phyloP scores from a whole-genome alignment of 2,113 vertebrate species.

The Tachuris rubrigastra region DNA sequence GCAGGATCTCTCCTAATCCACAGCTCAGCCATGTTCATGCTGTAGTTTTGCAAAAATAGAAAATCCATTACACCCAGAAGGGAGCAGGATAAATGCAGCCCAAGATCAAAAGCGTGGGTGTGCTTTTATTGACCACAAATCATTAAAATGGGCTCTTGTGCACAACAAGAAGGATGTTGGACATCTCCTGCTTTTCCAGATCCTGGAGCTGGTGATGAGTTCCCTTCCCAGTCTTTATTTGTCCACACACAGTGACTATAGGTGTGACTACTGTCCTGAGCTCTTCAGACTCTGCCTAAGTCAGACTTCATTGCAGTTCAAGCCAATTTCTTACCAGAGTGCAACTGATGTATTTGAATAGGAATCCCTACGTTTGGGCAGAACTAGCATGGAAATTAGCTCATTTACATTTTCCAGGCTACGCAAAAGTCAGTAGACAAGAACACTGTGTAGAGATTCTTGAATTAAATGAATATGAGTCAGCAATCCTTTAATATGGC shows the following conservation, averaged over 20 bases:
- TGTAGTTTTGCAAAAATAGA: neutral
- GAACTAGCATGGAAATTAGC: neutral
- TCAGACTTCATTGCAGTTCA: neutral
- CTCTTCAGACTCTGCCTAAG: neutral
- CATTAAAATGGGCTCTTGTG: neutral
- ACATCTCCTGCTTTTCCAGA: neutral
- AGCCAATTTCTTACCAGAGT: neutral
- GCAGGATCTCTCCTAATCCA: neutral
- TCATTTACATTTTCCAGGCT: conserved; percentile 22
- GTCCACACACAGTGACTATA: neutral
- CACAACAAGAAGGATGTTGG: neutral
- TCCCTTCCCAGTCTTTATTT: neutral
- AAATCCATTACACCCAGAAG: neutral
- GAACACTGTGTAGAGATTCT: neutral
- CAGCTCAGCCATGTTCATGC: neutral
- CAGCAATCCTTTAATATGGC: conserved; percentile 8
- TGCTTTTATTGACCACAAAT: neutral
- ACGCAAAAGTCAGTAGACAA: neutral
- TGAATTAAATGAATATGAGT: conserved; percentile 26
- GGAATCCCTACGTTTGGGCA: neutral
- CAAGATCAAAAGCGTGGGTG: neutral
- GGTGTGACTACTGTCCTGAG: neutral
- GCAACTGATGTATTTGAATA: neutral
- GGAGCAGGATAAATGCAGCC: neutral
- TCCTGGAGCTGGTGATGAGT: neutral